These are phyloP conservation scores for Creontiades dilutus DNA, from an alignment of 2,888 invertebrate genomes.

Conservation along the genomic window DNA sequence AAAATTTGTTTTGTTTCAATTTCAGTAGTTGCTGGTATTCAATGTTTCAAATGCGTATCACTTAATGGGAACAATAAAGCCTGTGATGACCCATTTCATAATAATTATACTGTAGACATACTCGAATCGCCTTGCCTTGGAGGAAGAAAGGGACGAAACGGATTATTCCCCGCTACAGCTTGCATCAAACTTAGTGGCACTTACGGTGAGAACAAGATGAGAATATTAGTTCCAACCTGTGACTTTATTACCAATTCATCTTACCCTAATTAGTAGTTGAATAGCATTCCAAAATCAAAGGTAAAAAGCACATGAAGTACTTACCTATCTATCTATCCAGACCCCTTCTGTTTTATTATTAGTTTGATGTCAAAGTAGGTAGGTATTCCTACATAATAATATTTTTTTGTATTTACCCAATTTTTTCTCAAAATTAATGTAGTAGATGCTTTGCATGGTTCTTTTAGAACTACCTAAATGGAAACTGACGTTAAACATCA, in stretches of 20 bases:
- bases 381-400: background rate
- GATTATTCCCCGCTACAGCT: conserved; percentile 96
- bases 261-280: background rate
- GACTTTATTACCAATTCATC: background rate
- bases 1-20: background rate
- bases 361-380: conserved; percentile 29
- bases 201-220: conserved; percentile 83
- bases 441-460: conserved; percentile 61
- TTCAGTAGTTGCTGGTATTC: conserved; percentile 82
- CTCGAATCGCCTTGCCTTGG: conserved; percentile 96
- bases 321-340: background rate
- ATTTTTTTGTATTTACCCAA: conserved; percentile 18
- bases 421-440: conserved; percentile 34
- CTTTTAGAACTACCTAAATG: conserved; percentile 46
- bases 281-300: conserved; percentile 1
- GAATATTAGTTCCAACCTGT: background rate
- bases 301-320: conserved; percentile 19
- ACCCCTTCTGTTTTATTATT: background rate
- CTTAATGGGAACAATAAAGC: conserved; percentile 91
- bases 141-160: conserved; percentile 93
- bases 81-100: conserved; percentile 97
- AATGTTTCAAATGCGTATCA: conserved; percentile 98
- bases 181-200: conserved; percentile 97
- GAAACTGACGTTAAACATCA: conserved; percentile 20
- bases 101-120: conserved; percentile 90